Percentiles rank a stretch among this genome's conserved stretches.
phyloP scores from a whole-genome alignment of 2,888 invertebrate species.

The Flexamia atlantica region DNA sequence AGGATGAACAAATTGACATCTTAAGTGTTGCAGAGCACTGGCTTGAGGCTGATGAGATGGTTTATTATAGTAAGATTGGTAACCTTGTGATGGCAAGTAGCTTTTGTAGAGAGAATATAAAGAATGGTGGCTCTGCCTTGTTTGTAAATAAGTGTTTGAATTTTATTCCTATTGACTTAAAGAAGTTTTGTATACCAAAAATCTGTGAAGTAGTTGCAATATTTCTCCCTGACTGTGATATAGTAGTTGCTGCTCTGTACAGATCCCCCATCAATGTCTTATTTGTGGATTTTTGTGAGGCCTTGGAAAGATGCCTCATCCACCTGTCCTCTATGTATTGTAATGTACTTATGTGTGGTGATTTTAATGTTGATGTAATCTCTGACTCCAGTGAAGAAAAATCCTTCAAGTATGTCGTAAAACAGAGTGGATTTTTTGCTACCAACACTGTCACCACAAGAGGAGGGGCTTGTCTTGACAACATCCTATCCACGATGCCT shows the following conservation, averaged over 20 bases:
- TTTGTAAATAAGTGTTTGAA: not conserved
- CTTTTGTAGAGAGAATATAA: not conserved
- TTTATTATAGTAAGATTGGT: not conserved
- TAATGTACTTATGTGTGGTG: not conserved
- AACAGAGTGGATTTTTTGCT: not conserved
- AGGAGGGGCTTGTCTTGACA: not conserved
- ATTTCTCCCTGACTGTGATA: not conserved
- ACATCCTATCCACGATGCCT: not conserved
- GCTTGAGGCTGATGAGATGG: no score
- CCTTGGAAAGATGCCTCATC: not conserved
- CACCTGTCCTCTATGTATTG: not conserved
- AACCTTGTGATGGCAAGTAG: not conserved
- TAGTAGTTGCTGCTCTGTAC: not conserved
- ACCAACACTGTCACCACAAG: not conserved
- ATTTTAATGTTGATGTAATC: not conserved
- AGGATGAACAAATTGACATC: no score
- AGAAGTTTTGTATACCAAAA: not conserved
- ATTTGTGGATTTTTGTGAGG: not conserved
- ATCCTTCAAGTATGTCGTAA: not conserved
- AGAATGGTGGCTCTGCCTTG: not conserved
- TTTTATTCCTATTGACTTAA: not conserved
- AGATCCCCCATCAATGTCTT: not conserved
- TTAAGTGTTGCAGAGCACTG: no score
- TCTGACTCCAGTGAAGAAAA: not conserved
- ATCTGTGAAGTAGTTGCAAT: not conserved